Base-by-base conservation (phyloP, 1,140 invertebrate species). In the Apis dorsata region DNA sequence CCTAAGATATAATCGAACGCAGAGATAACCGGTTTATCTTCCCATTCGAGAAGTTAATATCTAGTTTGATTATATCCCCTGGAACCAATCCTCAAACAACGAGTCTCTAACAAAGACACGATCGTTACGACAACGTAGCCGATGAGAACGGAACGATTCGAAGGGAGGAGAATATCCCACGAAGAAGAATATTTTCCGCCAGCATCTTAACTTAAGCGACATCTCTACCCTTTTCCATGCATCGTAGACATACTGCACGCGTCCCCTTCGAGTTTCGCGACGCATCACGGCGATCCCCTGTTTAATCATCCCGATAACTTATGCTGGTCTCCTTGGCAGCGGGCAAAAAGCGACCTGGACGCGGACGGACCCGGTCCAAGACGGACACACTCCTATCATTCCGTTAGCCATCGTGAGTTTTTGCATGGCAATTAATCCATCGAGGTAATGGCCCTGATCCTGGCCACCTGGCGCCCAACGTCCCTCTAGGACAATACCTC, bases 391-490 rank as follows among this genome's bases (percentile, higher is more conserved):
- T 88, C 85, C 85, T 88, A 86, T 90, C 87, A 87, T 86, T 90
- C 83, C 87, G 88, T 89, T 90, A 87, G 88, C 91, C 88, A 90
- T 91, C 90, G 85, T 85, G 73, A 88, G 87, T 89, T 91, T 91
- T 91, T 91, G 91, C 91, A 91, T 90, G 59, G 89, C 89, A 91
- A 91, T 91, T 92, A 92, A 92, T 91, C 89, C 91, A 85, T 76
- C 80, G 53, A 78, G 82, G 91, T 91, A 92, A 92, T 92, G 89
- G 90, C 82, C 80, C 81, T 80, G 85, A 90, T 91, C 90, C 89
- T 86, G 79, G 83, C 89, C 90, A 90, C 91, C 91, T 89, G 91
- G 89, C 88, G 83, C 75, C 68, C 79, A 65, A 79, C 86, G 89
- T 90, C 84, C 85, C 83, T 85, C 62, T 79, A 90, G 91, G 91